phyloP scores from a whole-genome alignment of 1,140 invertebrate genomes.

The Apis laboriosa region DNA sequence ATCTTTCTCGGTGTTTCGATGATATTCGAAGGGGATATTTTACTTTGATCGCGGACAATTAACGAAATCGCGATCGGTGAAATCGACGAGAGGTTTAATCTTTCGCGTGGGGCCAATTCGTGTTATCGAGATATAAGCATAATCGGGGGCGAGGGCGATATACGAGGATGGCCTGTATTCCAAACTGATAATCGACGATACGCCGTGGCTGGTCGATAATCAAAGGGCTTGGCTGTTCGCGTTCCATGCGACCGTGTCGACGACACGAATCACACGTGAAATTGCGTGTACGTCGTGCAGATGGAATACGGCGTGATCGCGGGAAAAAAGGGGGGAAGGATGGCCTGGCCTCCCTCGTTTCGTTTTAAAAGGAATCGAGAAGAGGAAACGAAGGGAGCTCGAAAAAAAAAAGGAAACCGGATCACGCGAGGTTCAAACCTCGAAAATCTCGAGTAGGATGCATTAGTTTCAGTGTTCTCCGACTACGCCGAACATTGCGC shows the following conservation, averaged over 20 bases:
- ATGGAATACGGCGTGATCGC: background rate
- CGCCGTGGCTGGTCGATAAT: conserved; percentile 42
- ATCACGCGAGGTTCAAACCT: background rate
- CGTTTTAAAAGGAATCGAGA: background rate
- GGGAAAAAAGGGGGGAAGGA: no score
- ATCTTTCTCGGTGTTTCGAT: no score
- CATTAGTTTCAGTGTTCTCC: no score
- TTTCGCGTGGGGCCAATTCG: conserved; percentile 31
- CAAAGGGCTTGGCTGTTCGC: conserved; percentile 44
- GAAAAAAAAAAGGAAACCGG: background rate
- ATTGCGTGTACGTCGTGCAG: background rate
- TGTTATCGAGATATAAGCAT: conserved; percentile 43
- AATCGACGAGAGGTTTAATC: conserved; percentile 21
- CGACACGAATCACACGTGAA: conserved; percentile 26
- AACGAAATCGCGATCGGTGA: background rate
- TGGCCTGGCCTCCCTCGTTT: background rate
- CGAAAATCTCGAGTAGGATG: no score
- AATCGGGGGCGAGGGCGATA: conserved; percentile 26
- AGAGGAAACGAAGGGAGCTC: background rate
- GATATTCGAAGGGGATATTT: no score
- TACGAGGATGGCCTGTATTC: conserved; percentile 3
- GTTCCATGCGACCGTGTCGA: conserved; percentile 11
- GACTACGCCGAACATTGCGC: no score
- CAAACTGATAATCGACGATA: conserved; percentile 49
- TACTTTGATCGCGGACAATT: background rate